These are phyloP conservation scores for Pyralis farinalis DNA, from an alignment of 2,888 invertebrate species.

Conservation along the genomic window DNA sequence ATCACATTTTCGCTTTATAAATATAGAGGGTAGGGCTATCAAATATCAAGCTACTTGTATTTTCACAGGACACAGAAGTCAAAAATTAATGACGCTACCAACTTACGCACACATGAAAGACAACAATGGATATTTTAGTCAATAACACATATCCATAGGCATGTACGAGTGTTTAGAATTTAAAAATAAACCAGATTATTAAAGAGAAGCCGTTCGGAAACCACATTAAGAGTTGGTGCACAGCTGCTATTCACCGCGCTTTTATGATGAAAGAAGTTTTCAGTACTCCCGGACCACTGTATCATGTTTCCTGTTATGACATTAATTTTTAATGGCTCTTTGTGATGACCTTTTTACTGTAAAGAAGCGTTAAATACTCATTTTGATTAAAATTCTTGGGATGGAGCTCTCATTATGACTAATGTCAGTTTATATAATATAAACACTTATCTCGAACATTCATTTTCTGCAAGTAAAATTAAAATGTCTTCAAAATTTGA, in stretches of 20 bases:
- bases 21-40: not conserved
- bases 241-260: constrained; percentile 71
- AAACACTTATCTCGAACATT: too few relatives aligned
- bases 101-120: constrained; percentile 10
- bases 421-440: too few relatives aligned
- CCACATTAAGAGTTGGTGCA: constrained; percentile 71
- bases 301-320: constrained; percentile 79
- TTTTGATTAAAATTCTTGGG: too few relatives aligned
- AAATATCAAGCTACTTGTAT: not conserved
- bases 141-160: constrained; percentile 52
- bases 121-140: constrained; percentile 27
- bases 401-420: too few relatives aligned
- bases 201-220: constrained; percentile 67
- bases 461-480: too few relatives aligned
- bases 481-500: too few relatives aligned
- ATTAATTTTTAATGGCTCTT: constrained; percentile 73
- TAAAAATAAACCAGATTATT: constrained; percentile 76
- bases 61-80: constrained; percentile 4
- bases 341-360: constrained; percentile 63
- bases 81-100: constrained; percentile 8
- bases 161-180: constrained; percentile 66
- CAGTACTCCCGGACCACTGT: constrained; percentile 58
- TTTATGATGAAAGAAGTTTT: constrained; percentile 73
- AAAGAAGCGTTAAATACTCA: constrained; percentile 60
- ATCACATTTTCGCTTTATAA: not conserved